A percentile compares a stretch with the other conserved stretches of the same genome.
Evolutionary conservation across 2,888 invertebrate species (phyloP).

Genomic region (Pollenia labialis): DNA sequence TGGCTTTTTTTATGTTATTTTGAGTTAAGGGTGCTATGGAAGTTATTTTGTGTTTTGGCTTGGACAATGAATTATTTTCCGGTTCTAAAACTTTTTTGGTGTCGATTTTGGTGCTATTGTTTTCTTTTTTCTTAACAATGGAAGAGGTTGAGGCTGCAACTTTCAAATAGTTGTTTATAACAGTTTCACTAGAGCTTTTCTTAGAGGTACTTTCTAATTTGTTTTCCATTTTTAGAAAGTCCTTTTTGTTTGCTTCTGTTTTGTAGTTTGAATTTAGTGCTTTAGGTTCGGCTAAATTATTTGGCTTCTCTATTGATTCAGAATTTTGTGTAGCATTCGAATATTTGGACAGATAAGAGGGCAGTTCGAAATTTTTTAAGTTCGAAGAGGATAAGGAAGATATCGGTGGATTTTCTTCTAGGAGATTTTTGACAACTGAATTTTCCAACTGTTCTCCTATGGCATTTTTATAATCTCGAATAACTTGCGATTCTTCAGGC

Average conservation of each 20-base stretch:
- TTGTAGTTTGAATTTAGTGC: conserved; percentile 65
- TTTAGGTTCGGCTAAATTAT: conserved; percentile 80
- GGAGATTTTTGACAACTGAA: conserved; percentile 76
- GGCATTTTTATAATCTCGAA: conserved; percentile 81
- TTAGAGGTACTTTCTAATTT: conserved; percentile 76
- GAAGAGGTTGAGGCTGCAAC: conserved; percentile 77
- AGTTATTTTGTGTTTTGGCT: conserved; percentile 30
- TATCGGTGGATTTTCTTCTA: conserved; percentile 74
- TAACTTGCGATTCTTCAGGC: conserved; percentile 79
- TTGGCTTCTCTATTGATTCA: conserved; percentile 79
- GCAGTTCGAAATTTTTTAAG: conserved; percentile 79
- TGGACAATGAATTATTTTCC: conserved; percentile 74
- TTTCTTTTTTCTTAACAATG: conserved; percentile 80
- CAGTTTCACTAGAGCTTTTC: conserved; percentile 77
- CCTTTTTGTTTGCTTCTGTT: conserved; percentile 62
- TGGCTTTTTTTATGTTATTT: conserved; percentile 76
- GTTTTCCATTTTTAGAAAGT: conserved; percentile 76
- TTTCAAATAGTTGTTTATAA: conserved; percentile 83
- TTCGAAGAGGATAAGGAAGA: conserved; percentile 3
- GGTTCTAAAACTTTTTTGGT: conserved; percentile 52
- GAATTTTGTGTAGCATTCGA: conserved; percentile 61
- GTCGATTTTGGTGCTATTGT: conserved; percentile 75
- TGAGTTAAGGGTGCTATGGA: conserved; percentile 57
- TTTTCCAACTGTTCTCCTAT: conserved; percentile 78
- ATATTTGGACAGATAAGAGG: conserved; percentile 80